Percentiles rank a stretch among this genome's conserved stretches.
phyloP scores from a whole-genome alignment of 2,113 vertebrate species.

The Microcebus murinus region DNA sequence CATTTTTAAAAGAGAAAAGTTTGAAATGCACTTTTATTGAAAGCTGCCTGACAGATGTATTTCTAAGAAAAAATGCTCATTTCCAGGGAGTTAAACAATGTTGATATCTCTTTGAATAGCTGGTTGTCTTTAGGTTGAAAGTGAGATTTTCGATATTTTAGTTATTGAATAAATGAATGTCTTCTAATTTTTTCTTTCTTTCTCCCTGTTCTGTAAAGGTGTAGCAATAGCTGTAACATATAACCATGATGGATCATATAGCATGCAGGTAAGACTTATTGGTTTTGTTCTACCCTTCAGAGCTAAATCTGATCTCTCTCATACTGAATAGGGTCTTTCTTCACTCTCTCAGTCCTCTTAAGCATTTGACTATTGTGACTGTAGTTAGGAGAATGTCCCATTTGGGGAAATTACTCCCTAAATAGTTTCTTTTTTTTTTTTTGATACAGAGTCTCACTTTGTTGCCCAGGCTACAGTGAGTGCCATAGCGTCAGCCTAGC shows the following conservation, averaged over 20 bases:
- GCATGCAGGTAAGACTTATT: slow-evolving; percentile 91
- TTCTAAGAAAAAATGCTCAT: not conserved
- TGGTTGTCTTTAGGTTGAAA: not conserved
- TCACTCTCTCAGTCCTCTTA: not conserved
- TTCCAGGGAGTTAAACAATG: not conserved
- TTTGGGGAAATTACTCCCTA: not conserved
- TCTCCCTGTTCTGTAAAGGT: slow-evolving; percentile 80
- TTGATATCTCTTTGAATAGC: not conserved
- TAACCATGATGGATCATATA: slow-evolving; percentile 92
- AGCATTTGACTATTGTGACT: not conserved
- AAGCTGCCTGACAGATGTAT: not conserved
- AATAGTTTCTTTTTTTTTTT: not conserved
- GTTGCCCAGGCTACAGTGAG: too few species aligned
- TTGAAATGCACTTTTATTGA: not conserved
- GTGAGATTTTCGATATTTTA: not conserved
- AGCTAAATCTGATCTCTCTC: not conserved
- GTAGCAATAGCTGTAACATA: slow-evolving; percentile 90
- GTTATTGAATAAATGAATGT: slow-evolving; percentile 20
- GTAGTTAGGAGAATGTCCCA: not conserved
- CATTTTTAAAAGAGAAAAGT: not conserved
- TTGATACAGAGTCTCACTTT: too few species aligned
- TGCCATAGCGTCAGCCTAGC: too few species aligned
- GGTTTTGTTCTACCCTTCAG: not conserved
- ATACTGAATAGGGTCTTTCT: not conserved
- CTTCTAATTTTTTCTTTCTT: slow-evolving; percentile 58